Base-by-base conservation (phyloP, 1,140 invertebrate genomes). In the Camponotus vicinus region DNA sequence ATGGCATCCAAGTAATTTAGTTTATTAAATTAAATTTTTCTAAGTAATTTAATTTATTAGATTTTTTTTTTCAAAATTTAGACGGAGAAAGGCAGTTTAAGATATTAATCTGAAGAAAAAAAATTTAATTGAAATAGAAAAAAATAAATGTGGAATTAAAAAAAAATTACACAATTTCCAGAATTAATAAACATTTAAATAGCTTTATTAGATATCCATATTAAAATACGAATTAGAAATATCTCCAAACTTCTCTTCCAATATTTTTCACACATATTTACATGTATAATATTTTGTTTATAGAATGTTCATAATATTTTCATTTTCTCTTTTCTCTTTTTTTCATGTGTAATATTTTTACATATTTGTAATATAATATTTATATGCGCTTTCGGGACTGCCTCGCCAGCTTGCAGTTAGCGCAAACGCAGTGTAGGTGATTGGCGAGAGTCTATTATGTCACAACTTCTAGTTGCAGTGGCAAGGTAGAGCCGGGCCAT, bases 401-500 rank as follows among this genome's bases (percentile, higher is more conserved):
- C 13, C 49, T 52, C 49, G 21, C 21, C 9, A 1, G 27, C 1
- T 42, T 32, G 8, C 8, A 45, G 79, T 70, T 45, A 61, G 21
- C 21, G 67, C 71, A 57, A 86, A 85, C 49, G 34, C 67, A 32
- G 78, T 45, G 67, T 75, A 88, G 59, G 45, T 85, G 91, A 92
- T 69, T 49, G 82, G 89, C 76, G 64, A 85, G 64, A 85, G 59
- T 32, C 86, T 92, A 89, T 92, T 92, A 92, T 92, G 89, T 92
- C 92, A 92, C 91, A 89, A 91, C 83, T 85, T 37, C 75, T 88
- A 82, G 80, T 70, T 73, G 78, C 79, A 87, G 88, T 88, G 86
- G 88, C 86, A 91, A 92, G 91, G 91, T 91, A 90, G 88, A 90
- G 86, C 15, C 88, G 88, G 89, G 83, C 91, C 91, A 76, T 92